Conservation (phyloP, 2,888 invertebrate genomes). For the Ennomos quercinarius region DNA sequence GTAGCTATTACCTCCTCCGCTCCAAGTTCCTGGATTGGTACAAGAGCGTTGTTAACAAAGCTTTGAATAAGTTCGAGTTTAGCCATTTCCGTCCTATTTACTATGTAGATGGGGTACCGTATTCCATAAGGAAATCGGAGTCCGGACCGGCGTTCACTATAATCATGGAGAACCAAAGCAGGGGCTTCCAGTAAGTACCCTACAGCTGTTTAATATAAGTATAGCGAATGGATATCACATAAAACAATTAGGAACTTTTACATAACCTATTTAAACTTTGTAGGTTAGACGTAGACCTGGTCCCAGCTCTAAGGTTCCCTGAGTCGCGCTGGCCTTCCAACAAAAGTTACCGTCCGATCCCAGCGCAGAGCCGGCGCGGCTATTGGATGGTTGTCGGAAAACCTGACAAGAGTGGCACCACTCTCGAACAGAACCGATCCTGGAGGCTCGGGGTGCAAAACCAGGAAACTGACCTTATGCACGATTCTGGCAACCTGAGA, state of each 20-base stretch:
- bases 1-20: constrained; percentile 68
- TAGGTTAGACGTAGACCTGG: constrained; percentile 80
- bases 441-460: constrained; percentile 85
- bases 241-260: too few relatives aligned
- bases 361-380: constrained; percentile 49
- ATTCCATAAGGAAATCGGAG: constrained; percentile 54
- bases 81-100: constrained; percentile 34
- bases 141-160: constrained; percentile 86
- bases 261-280: constrained; percentile 37
- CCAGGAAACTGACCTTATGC: constrained; percentile 78
- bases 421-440: constrained; percentile 54
- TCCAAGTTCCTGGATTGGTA: constrained; percentile 83
- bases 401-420: constrained; percentile 54
- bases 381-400: constrained; percentile 78
- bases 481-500: constrained; percentile 65
- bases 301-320: constrained; percentile 80
- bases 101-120: constrained; percentile 67
- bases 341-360: constrained; percentile 50
- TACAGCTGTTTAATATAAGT: too few relatives aligned
- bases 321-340: constrained; percentile 70
- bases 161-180: constrained; percentile 54
- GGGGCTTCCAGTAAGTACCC: constrained; percentile 47
- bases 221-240: too few relatives aligned
- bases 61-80: constrained; percentile 59
- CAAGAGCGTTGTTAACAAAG: constrained; percentile 73